Evolutionary conservation across 1,140 invertebrate genomes (phyloP), one percentile per base, ranked within the genome.

Genomic region (Drosophila quadrilineata): DNA sequence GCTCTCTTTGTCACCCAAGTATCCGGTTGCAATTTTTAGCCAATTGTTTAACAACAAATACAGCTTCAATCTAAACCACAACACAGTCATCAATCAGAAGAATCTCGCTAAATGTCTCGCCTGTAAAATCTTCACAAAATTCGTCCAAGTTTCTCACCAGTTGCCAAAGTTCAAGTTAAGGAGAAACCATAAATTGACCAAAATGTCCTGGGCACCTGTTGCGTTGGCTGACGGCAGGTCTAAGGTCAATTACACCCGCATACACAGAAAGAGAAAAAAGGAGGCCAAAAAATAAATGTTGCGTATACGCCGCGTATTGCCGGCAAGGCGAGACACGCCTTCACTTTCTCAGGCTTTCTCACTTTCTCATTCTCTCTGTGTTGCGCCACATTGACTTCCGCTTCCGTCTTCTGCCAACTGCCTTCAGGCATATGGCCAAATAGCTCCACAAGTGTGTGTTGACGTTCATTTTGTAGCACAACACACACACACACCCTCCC

Each of bases 391-490:
- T 19, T 9, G 6, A 31, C 46, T 49, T 33, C 19, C 46, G 31
- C n/a, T 49, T 41, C 52, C 35, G 36, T 41, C 38, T 52, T 12
- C 26, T 53, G n/a, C 28, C 24, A 26, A 6, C 10, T 2, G 9
- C 2, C 8, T n/a, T 14, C 48, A 35, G 21, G 16, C 50, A 22
- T 31, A 36, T 48, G 56, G 16, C 58, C 54, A 45, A 36, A 64
- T 54, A 63, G 62, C 64, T 79, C 75, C 75, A 77, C 75, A 77
- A 77, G 75, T 77, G 75, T 66, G 57, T 75, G 58, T 59, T 77
- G 69, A 62, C 54, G 43, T 49, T 64, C 53, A 64, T 64, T 67
- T 67, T 49, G 29, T 40, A 36, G 36, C 62, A 46, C 38, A 40
- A 49, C 26, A 16, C n/a, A n/a, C n/a, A n/a, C n/a, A n/a, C n/a